phyloP scores from a whole-genome alignment of 2,888 invertebrate species.

The Synanthedon myopaeformis region DNA sequence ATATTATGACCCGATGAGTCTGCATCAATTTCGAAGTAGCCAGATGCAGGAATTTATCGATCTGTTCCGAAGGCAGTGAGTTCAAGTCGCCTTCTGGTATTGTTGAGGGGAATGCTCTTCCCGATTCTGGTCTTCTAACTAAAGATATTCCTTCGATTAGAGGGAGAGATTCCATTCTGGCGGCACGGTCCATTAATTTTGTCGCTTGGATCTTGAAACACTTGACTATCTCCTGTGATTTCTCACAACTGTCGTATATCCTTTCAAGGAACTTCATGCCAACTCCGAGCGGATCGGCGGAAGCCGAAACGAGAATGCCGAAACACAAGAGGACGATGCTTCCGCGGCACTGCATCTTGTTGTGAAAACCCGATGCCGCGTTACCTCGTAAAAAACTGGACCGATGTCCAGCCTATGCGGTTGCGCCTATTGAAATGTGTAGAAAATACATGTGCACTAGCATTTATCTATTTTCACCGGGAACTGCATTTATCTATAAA shows the following conservation, averaged over 20 bases:
- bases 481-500: conserved; percentile 71
- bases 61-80: conserved; percentile 69
- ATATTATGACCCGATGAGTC: conserved; percentile 70
- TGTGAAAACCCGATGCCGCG: conserved; percentile 33
- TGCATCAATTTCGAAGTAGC: conserved; percentile 71
- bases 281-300: conserved; percentile 49
- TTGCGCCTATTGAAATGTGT: conserved; percentile 65
- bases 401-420: conserved; percentile 50
- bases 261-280: conserved; percentile 63
- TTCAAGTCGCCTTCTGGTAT: conserved; percentile 72
- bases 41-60: conserved; percentile 70
- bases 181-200: conserved; percentile 74
- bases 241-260: conserved; percentile 73
- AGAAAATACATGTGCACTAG: conserved; percentile 60
- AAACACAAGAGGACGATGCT: conserved; percentile 49
- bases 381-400: conserved; percentile 21
- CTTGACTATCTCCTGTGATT: conserved; percentile 73
- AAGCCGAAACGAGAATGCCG: conserved; percentile 34
- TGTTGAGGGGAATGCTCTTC: conserved; percentile 58
- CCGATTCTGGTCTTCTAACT: conserved; percentile 55
- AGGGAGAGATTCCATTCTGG: conserved; percentile 72
- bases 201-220: conserved; percentile 79
- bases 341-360: conserved; percentile 59
- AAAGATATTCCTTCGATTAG: conserved; percentile 74
- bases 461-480: conserved; percentile 72